Evolutionary conservation across 2,888 invertebrate genomes (phyloP), one percentile per base, ranked within the genome.

Genomic region (Netelia fuscicornis): DNA sequence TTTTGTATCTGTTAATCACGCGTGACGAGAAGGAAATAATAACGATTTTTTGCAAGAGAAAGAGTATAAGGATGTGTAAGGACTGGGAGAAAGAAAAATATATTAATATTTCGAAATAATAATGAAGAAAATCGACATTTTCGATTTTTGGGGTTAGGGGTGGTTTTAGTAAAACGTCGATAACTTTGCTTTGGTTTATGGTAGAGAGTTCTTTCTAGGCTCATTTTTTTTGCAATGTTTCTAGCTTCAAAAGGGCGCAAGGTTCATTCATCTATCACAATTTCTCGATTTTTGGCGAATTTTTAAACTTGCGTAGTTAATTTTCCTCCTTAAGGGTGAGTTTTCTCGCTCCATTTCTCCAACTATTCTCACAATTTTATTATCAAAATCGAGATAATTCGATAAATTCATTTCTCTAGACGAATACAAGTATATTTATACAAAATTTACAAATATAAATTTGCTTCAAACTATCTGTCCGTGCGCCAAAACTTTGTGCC

Each of bases 281-380:
- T 71, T 71, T 71, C 30, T 54, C 30, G 8, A 70, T 54, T 25
- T 25, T 56, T 56, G 8, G n/a, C 37, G 30, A 11, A 11, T 71
- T 56, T 56, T 11, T n/a, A 37, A 71, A 71, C 17, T 0, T 1
- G 23, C 17, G 2, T 2, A 25, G 17, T 37, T 9, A n/a, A 20
- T 72, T 0, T 20, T 48, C 0, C 11, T 10, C 3, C 11, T 11
- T 48, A 48, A 48, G 13, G 20, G 13, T 20, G 60, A 1, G n/a
- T 48, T 44, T 44, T 44, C 20, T 3, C 44, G 58, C 8, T 42
- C 42, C 48, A 13, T 13, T 48, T 13, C 3, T 48, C 11, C 2
- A 48, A 48, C 11, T 48, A 13, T 2, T 48, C 48, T 13, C 48
- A 11, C 11, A 13, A 13, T 13, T 13, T 2, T 2, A 48, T 17